phyloP scores from a whole-genome alignment of 2,797 vertebrate species.

The Acanthurus leucopareius region DNA sequence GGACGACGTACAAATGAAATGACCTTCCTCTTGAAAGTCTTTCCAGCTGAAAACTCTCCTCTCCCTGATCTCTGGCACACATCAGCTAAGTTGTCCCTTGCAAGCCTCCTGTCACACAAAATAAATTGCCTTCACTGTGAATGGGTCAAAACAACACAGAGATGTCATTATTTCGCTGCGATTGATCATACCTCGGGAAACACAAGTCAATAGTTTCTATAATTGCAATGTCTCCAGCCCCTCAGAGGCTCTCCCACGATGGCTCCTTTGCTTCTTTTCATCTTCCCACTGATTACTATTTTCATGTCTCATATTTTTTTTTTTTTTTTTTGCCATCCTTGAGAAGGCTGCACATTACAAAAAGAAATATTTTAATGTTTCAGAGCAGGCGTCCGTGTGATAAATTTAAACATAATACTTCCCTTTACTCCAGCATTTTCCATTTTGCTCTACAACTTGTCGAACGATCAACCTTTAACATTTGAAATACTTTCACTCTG shows the following conservation, averaged over 20 bases:
- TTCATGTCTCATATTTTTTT: conserved; percentile 59
- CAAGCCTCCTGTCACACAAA: conserved; percentile 87
- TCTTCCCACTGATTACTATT: conserved; percentile 64
- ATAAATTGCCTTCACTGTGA: conserved; percentile 89
- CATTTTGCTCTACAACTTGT: conserved; percentile 1
- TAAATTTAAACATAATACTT: conserved; percentile 25
- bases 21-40: conserved; percentile 66
- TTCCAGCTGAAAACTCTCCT: conserved; percentile 62
- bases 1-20: conserved; percentile 47
- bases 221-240: conserved; percentile 86
- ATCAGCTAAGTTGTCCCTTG: conserved; percentile 81
- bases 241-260: conserved; percentile 70
- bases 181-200: conserved; percentile 89
- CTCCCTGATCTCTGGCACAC: conserved; percentile 77
- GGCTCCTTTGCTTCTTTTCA: conserved; percentile 61
- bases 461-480: conserved; percentile 16
- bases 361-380: conserved; percentile 26
- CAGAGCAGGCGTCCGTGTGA: neutral
- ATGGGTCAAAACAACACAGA: conserved; percentile 89
- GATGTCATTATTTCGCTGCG: conserved; percentile 88
- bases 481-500: conserved; percentile 6
- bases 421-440: conserved; percentile 18
- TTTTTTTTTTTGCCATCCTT: conserved; percentile 45
- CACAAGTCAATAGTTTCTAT: conserved; percentile 90
- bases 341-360: conserved; percentile 36